These are phyloP conservation scores for Nesogale talazaci DNA, from an alignment of 2,113 vertebrate genomes.

Conservation along the genomic window DNA sequence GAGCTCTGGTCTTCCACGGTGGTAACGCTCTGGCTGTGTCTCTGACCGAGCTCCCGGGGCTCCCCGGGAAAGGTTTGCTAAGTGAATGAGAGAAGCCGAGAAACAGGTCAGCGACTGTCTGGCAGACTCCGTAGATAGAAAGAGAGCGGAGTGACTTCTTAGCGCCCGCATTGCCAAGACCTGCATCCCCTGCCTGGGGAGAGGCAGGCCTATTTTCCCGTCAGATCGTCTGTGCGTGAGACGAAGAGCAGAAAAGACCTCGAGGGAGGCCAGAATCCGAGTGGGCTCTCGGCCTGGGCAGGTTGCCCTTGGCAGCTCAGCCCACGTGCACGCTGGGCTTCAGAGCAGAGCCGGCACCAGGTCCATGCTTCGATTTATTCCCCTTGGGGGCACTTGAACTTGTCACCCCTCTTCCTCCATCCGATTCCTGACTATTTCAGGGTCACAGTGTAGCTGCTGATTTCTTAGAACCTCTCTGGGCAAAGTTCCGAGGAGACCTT, in stretches of 20 bases:
- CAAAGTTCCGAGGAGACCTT: background rate
- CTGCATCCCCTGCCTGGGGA: background rate
- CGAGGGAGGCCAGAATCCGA: background rate
- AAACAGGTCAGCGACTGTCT: constrained; percentile 11
- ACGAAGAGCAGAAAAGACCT: background rate
- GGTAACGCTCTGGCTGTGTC: background rate
- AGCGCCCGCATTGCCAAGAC: background rate
- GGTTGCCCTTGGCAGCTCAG: background rate
- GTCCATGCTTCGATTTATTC: background rate
- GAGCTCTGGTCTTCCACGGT: background rate
- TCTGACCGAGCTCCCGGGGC: background rate
- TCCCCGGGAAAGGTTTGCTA: constrained; percentile 11
- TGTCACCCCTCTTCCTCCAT: background rate
- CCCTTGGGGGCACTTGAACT: background rate
- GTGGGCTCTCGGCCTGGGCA: background rate
- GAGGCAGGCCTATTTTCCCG: background rate
- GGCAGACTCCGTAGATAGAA: background rate
- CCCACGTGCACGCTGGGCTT: background rate
- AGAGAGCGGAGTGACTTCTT: background rate
- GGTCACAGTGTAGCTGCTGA: background rate
- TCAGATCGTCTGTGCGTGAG: background rate
- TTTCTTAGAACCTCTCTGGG: background rate
- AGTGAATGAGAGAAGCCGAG: constrained; percentile 19
- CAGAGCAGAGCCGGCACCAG: background rate
- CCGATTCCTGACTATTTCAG: background rate